Evolutionary conservation across 2,113 vertebrate species (phyloP), one percentile per base, ranked within the genome.

Genomic region (Glaucidium brasilianum): DNA sequence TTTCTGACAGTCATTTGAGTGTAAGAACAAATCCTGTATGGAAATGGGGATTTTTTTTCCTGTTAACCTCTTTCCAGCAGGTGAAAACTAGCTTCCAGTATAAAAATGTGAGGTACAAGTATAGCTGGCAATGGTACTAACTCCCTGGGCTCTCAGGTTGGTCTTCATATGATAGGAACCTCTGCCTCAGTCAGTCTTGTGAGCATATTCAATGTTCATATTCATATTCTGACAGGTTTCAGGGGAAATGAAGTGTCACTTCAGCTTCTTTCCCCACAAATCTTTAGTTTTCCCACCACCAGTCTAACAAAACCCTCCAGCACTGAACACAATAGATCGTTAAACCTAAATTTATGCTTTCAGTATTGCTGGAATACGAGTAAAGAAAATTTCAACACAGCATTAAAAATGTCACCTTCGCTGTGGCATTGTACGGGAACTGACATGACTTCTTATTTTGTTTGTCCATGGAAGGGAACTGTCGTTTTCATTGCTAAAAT

Each of bases 401-500:
- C 21, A 62, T 92, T 89, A 75, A 75, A 96, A 94, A 91, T 35
- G 37, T 77, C 47, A 81, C 58, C 63, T 95, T 94, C 4, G 0
- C 63, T 55, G 55, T 66, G 67, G 75, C 67, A 74, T 71, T 93
- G 45, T 58, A 53, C 0, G 6, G 75, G 37, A 96, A 82, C 49
- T 64, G 60, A 89, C 68, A 49, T 26, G 27, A 80, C 35, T 68
- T 80, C 90, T 96, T 63, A 55, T 69, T 88, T 90, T 90, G 49
- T 72, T 89, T 85, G 64, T 41, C 53, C 34, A 8, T 64, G 79
- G 72, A 86, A 88, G 15, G 21, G 68, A 94, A 72, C 73, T 89
- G 88, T 89, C 23, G 34, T 86, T 86, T 94, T 86, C 64, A 45
- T 86, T 81, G 49, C 87, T 89, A 60, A 94, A 96, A 64, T 94